A percentile compares a stretch with the other conserved stretches of the same genome.
Conservation (phyloP, 2,888 invertebrate species). For the Lumbricus terrestris region DNA sequence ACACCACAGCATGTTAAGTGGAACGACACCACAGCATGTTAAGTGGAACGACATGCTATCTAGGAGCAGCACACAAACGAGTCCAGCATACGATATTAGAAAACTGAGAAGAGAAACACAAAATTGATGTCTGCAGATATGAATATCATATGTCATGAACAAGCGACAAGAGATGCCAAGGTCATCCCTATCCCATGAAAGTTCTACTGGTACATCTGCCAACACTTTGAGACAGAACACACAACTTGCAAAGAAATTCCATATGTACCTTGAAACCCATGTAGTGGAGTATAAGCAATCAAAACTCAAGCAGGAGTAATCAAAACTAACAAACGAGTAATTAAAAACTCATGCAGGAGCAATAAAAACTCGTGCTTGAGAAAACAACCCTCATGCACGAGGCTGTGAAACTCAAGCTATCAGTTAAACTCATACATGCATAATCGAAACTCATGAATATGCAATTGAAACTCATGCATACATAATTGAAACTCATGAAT, state of each 20-base stretch:
- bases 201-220: not conserved
- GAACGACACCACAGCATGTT: too few species aligned
- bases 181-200: too few species aligned
- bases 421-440: not conserved
- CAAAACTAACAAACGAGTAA: not conserved
- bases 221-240: not conserved
- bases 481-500: not conserved
- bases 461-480: not conserved
- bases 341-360: not conserved
- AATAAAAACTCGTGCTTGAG: not conserved
- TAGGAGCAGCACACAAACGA: too few species aligned
- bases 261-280: not conserved
- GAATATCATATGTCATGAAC: not conserved
- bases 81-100: too few species aligned
- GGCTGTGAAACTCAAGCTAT: too few species aligned
- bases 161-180: not conserved
- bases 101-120: too few species aligned
- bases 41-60: too few species aligned
- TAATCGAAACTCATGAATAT: not conserved
- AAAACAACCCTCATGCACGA: not conserved
- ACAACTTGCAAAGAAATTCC: not conserved
- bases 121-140: not conserved
- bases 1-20: too few species aligned
- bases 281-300: too few species aligned
- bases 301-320: not conserved